Percentiles rank a stretch among this genome's conserved stretches.
Evolutionary conservation across 2,797 vertebrate species (phyloP).

Genomic region (Sebastes kiyomatsui): DNA sequence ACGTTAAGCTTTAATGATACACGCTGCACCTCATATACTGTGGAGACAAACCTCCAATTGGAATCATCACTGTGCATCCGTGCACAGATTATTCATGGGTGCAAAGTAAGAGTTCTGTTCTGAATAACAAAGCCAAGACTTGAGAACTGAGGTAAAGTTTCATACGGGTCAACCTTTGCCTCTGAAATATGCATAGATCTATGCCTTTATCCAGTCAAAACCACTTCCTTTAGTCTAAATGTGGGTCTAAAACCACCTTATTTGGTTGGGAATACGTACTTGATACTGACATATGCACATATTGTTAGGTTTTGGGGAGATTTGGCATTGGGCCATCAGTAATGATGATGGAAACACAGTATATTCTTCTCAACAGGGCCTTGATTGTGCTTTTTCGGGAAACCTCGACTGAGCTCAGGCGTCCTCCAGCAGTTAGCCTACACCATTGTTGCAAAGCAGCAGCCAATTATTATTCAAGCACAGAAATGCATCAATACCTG

Average conservation of each 20-base stretch:
- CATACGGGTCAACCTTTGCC: neutral
- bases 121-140: neutral
- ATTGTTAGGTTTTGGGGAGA: neutral
- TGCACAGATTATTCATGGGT: neutral
- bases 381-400: too few relatives aligned
- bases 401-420: too few relatives aligned
- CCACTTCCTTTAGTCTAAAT: neutral
- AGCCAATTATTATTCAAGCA: too few relatives aligned
- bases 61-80: neutral
- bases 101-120: neutral
- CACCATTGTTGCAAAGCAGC: too few relatives aligned
- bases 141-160: neutral
- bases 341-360: neutral
- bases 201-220: neutral
- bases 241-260: neutral
- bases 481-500: too few relatives aligned
- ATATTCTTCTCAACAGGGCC: neutral
- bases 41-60: neutral
- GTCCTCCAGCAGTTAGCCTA: neutral
- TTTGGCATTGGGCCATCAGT: neutral
- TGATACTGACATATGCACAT: neutral
- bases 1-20: neutral
- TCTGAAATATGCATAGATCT: neutral
- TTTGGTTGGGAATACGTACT: neutral
- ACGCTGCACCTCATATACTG: neutral